These are phyloP conservation scores for Poeciliopsis presidionis DNA, from an alignment of 2,797 vertebrate species.

Conservation along the genomic window DNA sequence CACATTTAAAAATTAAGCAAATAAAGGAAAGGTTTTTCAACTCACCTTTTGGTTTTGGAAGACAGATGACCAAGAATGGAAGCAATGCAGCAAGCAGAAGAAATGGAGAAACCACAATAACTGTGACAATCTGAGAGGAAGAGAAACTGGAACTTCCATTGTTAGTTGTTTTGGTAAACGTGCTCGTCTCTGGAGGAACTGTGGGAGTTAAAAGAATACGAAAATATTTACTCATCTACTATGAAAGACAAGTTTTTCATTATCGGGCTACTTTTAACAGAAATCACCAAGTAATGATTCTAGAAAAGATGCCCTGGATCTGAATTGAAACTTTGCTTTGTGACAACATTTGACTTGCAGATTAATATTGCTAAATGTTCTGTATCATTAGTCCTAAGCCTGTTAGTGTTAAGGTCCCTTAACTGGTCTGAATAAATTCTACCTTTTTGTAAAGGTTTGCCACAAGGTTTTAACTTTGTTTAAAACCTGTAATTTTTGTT, in stretches of 20 bases:
- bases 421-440: not conserved
- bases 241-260: not conserved
- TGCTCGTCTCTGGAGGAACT: slow-evolving; percentile 23
- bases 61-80: slow-evolving; percentile 45
- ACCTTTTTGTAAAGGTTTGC: not conserved
- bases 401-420: not conserved
- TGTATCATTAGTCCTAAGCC: not conserved
- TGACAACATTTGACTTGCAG: no score
- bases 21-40: not conserved
- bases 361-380: not conserved
- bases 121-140: not conserved
- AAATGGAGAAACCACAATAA: slow-evolving; percentile 44
- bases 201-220: slow-evolving; percentile 53
- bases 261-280: not conserved
- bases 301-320: not conserved
- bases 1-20: not conserved
- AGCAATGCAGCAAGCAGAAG: slow-evolving; percentile 40
- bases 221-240: slow-evolving; percentile 23
- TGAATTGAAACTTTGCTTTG: not conserved
- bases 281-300: not conserved
- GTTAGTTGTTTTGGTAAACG: fast-evolving
- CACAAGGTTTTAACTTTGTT: not conserved
- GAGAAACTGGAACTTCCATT: not conserved
- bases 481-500: not conserved
- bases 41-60: slow-evolving; percentile 49